These are phyloP conservation scores for Andrena praecox DNA, from an alignment of 2,888 invertebrate species.

Conservation along the genomic window DNA sequence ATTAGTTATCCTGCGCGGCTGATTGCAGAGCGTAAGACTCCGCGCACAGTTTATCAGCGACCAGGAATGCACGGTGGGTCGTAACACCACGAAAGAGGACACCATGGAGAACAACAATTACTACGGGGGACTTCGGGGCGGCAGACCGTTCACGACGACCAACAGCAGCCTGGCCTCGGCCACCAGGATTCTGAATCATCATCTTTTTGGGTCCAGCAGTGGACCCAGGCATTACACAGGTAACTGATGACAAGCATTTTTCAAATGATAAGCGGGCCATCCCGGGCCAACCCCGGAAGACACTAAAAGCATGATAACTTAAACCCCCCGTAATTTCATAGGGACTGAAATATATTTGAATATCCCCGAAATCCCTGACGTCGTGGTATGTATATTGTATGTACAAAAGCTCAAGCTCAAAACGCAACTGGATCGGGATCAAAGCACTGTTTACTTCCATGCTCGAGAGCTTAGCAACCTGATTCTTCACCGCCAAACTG, in stretches of 20 bases:
- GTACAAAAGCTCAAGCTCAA: too few species aligned
- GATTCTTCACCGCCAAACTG: too few species aligned
- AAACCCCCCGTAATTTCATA: too few species aligned
- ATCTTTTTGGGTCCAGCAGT: constrained; percentile 88
- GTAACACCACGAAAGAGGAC: constrained; percentile 67
- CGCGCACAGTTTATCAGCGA: constrained; percentile 78
- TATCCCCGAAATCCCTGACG: too few species aligned
- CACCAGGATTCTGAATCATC: constrained; percentile 90
- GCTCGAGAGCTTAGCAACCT: too few species aligned
- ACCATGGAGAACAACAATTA: constrained; percentile 80
- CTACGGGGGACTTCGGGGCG: constrained; percentile 85
- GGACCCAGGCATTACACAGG: constrained; percentile 85
- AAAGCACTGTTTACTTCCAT: too few species aligned
- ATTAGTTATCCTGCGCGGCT: constrained; percentile 52
- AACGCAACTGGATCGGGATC: too few species aligned
- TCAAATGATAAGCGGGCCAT: too few species aligned
- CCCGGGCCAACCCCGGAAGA: too few species aligned
- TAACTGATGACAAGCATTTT: constrained; percentile 59
- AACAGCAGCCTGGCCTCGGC: constrained; percentile 90
- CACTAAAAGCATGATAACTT: too few species aligned
- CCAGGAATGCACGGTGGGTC: constrained; percentile 75
- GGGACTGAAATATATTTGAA: too few species aligned
- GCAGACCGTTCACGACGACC: constrained; percentile 86
- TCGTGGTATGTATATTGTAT: too few species aligned
- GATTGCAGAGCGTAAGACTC: constrained; percentile 79